Base-by-base conservation (phyloP, 2,797 vertebrate genomes). In the Tokudaia muenninki region DNA sequence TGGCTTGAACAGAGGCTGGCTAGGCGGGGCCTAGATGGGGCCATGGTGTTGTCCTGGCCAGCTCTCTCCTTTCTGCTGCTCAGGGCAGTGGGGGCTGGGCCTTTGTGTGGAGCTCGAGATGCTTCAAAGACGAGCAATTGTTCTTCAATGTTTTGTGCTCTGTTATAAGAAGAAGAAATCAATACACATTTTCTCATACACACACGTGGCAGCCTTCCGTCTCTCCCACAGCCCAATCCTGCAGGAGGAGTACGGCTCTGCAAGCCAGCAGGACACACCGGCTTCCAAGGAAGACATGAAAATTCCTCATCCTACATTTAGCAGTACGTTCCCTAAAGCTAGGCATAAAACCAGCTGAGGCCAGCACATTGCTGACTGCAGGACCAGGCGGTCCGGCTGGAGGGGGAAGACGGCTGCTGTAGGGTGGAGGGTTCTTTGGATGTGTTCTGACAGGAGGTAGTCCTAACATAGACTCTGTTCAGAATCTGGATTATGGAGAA, bases 161-260 rank as follows among this genome's bases (percentile, higher is more conserved):
- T 94, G 92, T 96, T 96, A 84, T 97, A 95, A 97, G 96, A 97
- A 96, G 93, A 91, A 97, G 95, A 97, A 96, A 97, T 97, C 97
- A 96, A 97, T 98, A 97, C 95, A 93, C 96, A 92, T 96, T 98
- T 98, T 98, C 97, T 98, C 96, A 94, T 93, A 55, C 95, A 34
- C 34, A 86, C 89, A 87, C 95, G 95, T 84, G 89, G 96, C 96
- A 96, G 95, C 70, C 13, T 72, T 50, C 52, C 0, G 37, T 89
- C 92, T 91, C 24, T 26, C 52, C 83, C 6, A 3, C 87, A 94
- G 86, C 94, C 83, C 19, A 0, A 5, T 91, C 92, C 92, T 96
- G 77, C 92, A 41, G 77, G 44, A 59, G 70, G 63, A 92, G 87
- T 63, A 9, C 63, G 19, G n/a, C 95, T 6, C 0, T 47, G 74